These are phyloP conservation scores for Bostrychus sinensis DNA, from an alignment of 2,113 vertebrate species.

Conservation along the genomic window DNA sequence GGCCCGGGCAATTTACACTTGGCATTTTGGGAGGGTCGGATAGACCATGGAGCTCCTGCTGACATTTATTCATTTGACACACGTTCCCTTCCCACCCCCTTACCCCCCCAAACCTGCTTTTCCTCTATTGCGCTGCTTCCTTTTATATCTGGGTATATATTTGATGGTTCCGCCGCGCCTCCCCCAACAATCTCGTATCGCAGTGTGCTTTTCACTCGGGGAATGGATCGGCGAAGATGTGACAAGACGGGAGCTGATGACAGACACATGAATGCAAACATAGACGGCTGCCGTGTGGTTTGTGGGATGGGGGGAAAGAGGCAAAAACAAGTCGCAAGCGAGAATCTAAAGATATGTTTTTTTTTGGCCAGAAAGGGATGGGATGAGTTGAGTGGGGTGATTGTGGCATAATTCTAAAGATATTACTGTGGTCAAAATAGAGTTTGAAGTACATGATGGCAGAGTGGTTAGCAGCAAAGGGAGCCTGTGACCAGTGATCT, in stretches of 20 bases:
- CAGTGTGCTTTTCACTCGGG: constrained; percentile 2
- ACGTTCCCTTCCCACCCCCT: constrained; percentile 14
- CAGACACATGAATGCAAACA: constrained; percentile 17
- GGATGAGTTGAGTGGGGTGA: too few relatives aligned
- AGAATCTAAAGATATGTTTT: not conserved
- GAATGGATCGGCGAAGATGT: not conserved
- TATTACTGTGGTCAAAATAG: too few relatives aligned
- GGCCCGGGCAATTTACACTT: constrained; percentile 70
- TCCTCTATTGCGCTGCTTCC: constrained; percentile 10
- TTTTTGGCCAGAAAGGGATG: not conserved
- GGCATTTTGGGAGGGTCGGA: constrained; percentile 69
- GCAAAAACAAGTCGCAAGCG: not conserved
- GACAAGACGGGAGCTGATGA: constrained; percentile 4
- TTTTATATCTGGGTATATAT: constrained; percentile 17
- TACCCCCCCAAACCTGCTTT: not conserved
- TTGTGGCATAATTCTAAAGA: too few relatives aligned
- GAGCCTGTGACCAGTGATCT: too few relatives aligned
- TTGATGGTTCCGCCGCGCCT: not conserved
- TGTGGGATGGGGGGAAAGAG: not conserved
- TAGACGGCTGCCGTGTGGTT: constrained; percentile 1
- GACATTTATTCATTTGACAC: constrained; percentile 77
- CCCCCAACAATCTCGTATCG: constrained; percentile 3
- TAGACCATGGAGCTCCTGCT: constrained; percentile 58
- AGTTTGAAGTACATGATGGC: too few relatives aligned
- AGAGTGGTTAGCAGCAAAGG: too few relatives aligned